phyloP scores from a whole-genome alignment of 2,113 vertebrate genomes.

The Myrmophylax atrothorax region DNA sequence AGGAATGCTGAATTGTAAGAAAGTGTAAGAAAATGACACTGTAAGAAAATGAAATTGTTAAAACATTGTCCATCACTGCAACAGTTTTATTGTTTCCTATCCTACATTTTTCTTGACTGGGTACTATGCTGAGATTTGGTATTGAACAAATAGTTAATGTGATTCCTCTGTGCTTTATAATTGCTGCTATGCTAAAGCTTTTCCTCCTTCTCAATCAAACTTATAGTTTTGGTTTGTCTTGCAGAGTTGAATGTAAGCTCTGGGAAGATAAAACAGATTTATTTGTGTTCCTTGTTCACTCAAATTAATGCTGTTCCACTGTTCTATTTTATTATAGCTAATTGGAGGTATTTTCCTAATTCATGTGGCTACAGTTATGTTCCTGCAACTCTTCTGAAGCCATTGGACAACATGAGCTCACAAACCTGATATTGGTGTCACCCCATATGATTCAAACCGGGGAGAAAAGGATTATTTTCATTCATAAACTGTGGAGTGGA shows the following conservation, averaged over 20 bases:
- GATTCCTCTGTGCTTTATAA: neutral
- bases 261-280: neutral
- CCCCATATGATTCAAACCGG: neutral
- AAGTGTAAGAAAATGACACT: no score
- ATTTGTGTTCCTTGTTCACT: neutral
- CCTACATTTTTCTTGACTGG: neutral
- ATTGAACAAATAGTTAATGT: neutral
- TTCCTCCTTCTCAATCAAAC: neutral
- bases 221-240: neutral
- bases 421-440: neutral
- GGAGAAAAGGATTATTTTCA: neutral
- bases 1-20: neutral
- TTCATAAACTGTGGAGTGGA: neutral
- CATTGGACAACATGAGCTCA: neutral
- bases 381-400: neutral
- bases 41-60: neutral
- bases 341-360: neutral
- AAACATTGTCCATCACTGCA: neutral
- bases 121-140: neutral
- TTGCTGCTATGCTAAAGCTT: neutral
- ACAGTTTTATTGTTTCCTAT: neutral
- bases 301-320: neutral
- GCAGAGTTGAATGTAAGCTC: neutral
- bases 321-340: neutral
- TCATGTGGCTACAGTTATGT: neutral